Evolutionary conservation across 2,888 invertebrate genomes (phyloP).

Genomic region (Oscheius sp.): DNA sequence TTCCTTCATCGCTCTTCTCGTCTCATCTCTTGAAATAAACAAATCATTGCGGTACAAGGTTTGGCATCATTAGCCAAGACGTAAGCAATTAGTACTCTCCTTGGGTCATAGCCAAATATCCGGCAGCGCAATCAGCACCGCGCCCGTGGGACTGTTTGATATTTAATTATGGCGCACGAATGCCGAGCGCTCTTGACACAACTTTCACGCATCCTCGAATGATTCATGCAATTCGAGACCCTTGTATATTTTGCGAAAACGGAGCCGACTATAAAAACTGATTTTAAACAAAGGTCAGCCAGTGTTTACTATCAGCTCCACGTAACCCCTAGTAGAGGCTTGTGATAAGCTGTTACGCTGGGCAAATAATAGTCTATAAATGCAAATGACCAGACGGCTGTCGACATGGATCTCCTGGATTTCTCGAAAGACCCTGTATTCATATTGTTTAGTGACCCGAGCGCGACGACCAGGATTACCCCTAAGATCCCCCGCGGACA

Average conservation of each 20-base stretch:
- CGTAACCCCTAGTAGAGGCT: neutral
- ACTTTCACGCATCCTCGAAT: slow-evolving; percentile 11
- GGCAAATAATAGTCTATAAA: slow-evolving; percentile 10
- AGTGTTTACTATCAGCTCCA: slow-evolving; percentile 7
- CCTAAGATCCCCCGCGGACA: slow-evolving; percentile 28
- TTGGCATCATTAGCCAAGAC: slow-evolving; percentile 22
- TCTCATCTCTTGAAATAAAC: too few relatives aligned
- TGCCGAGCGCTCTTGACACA: slow-evolving; percentile 15
- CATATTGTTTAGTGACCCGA: slow-evolving; percentile 32
- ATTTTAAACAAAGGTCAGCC: neutral
- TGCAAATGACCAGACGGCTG: neutral
- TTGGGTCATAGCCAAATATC: slow-evolving; percentile 30
- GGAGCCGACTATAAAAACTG: slow-evolving; percentile 3
- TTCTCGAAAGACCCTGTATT: slow-evolving; percentile 25
- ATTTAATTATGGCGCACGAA: slow-evolving; percentile 27
- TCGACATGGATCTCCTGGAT: slow-evolving; percentile 16
- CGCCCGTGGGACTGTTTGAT: slow-evolving; percentile 29
- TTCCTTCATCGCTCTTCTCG: neutral
- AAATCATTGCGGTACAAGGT: slow-evolving; percentile 3
- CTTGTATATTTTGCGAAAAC: slow-evolving; percentile 9
- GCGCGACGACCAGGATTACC: slow-evolving; percentile 27
- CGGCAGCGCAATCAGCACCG: slow-evolving; percentile 29
- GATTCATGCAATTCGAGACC: slow-evolving; percentile 9
- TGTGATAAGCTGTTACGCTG: neutral
- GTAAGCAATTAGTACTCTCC: slow-evolving; percentile 23